phyloP scores from a whole-genome alignment of 2,113 vertebrate genomes.

The Sapayoa aenigma region DNA sequence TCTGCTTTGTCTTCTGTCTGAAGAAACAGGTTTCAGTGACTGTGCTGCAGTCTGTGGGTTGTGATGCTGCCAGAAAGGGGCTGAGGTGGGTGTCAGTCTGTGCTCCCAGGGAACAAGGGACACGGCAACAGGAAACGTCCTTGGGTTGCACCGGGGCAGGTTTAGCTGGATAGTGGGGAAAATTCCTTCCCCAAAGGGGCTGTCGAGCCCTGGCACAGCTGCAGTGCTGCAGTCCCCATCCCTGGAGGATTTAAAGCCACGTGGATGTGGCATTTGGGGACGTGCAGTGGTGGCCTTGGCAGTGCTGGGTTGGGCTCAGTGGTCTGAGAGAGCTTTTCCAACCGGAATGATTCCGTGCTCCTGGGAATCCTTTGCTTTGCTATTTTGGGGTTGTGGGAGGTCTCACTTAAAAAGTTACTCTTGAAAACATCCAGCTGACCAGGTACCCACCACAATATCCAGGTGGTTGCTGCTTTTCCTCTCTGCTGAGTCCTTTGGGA shows the following conservation, averaged over 20 bases:
- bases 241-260: rapidly evolving
- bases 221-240: background rate
- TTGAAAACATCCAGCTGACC: background rate
- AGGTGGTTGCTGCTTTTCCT: background rate
- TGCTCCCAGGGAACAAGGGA: background rate
- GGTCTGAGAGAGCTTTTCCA: background rate
- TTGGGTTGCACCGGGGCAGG: background rate
- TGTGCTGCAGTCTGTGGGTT: background rate
- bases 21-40: background rate
- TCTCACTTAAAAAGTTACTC: background rate
- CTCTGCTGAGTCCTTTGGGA: background rate
- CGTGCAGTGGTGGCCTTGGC: background rate
- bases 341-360: background rate
- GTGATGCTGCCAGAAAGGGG: background rate
- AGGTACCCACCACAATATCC: background rate
- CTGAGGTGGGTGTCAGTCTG: background rate
- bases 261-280: background rate
- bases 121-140: background rate
- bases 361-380: background rate
- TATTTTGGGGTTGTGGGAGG: background rate
- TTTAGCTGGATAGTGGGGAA: background rate
- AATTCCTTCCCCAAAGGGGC: background rate
- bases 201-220: background rate
- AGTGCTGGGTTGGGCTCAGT: rapidly evolving
- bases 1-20: background rate